phyloP scores from a whole-genome alignment of 2,113 vertebrate genomes.

The Cephalopterus ornatus region DNA sequence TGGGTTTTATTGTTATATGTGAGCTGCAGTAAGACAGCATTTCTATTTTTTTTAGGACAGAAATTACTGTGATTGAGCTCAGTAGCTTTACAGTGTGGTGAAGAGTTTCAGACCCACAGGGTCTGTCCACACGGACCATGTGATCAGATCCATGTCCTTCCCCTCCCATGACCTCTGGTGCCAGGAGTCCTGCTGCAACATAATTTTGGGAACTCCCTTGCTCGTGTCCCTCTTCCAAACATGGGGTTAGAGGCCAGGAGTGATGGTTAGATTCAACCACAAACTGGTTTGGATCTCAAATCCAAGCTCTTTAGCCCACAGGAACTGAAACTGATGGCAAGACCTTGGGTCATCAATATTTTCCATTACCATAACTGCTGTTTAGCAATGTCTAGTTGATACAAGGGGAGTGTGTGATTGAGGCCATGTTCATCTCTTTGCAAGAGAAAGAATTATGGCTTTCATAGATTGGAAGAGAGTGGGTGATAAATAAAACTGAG shows the following conservation, averaged over 20 bases:
- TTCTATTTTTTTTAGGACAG: neutral
- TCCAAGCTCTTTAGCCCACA: neutral
- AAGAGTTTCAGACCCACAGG: neutral
- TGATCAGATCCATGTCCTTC: neutral
- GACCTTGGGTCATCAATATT: neutral
- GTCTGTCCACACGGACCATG: accelerated
- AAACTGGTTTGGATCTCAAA: neutral
- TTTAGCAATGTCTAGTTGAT: slow-evolving; percentile 19
- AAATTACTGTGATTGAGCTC: neutral
- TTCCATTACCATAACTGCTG: slow-evolving; percentile 43
- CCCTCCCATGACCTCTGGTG: neutral
- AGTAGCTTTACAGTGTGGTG: neutral
- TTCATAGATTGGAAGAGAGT: slow-evolving; percentile 65
- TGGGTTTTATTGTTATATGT: neutral
- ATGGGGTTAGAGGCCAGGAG: neutral
- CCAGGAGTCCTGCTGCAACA: neutral
- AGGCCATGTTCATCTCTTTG: slow-evolving; percentile 41
- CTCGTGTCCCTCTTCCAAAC: neutral
- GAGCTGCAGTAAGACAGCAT: neutral
- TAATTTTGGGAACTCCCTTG: neutral
- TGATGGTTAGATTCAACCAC: neutral
- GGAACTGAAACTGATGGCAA: neutral
- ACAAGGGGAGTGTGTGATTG: slow-evolving; percentile 24
- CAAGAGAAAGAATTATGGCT: slow-evolving; percentile 55
- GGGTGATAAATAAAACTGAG: slow-evolving; percentile 68